Evolutionary conservation across 2,888 invertebrate genomes (phyloP), one percentile per base, ranked within the genome.

Genomic region (Drosophila atripex): DNA sequence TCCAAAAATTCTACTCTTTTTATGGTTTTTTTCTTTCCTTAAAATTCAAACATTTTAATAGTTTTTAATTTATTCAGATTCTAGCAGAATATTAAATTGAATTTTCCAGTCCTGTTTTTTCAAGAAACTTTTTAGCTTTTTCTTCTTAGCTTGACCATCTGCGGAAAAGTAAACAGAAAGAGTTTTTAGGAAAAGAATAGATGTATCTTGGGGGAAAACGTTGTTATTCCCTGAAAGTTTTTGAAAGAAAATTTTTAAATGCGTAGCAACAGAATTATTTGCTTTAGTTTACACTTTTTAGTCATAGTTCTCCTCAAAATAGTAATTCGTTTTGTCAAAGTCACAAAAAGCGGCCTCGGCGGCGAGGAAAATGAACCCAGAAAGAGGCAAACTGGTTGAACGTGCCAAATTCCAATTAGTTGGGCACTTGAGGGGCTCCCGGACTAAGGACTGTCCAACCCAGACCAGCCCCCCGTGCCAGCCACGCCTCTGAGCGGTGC

Each of bases 331-430:
- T 35, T 35, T 35, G 7, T 14, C 35, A n/a, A n/a, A n/a, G 12
- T n/a, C n/a, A 35, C 35, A 25, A 30, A 50, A 12, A 21, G 46
- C 21, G 12, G 6, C 7, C 38, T 9, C 45, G 12, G 11, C 30
- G 25, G 28, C 9, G 38, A 32, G 8, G 25, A 53, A 59, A 59
- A 46, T 64, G 16, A 58, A 64, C 23, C 41, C 32, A 8, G 5
- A 46, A 53, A 38, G 45, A 61, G 63, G 51, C 54, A 68, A 77
- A 71, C 77, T 77, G 77, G 73, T 60, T 65, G 68, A 77, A 80
- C 72, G 75, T 77, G 78, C 47, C 69, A 66, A 69, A 69, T 73
- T 68, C 61, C 76, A 78, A 76, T 71, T 78, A 66, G 73, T 56
- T 61, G 61, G 28, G 46, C 52, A 63, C 68, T 68, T 56, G 46